These are phyloP conservation scores for Cheilosia variabilis DNA, from an alignment of 2,888 invertebrate species.

Conservation along the genomic window DNA sequence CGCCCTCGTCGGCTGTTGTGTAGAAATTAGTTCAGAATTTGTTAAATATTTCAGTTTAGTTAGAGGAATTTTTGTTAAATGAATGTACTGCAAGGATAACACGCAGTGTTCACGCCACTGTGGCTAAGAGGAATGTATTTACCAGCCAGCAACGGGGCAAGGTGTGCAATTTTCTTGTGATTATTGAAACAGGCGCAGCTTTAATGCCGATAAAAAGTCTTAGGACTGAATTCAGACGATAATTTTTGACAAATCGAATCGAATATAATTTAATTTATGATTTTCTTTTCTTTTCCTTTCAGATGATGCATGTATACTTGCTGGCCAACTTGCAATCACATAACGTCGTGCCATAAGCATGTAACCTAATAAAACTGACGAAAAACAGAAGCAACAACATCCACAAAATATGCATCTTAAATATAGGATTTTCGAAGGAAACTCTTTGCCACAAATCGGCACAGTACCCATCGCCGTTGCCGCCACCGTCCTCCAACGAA, in stretches of 20 bases:
- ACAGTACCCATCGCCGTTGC: constrained; percentile 18
- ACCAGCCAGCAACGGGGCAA: no score
- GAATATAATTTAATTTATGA: not conserved
- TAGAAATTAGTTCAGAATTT: no score
- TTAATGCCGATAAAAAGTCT: no score
- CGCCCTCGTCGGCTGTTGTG: not conserved
- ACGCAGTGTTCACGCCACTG: no score
- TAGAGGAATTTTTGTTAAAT: no score
- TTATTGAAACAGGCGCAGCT: no score
- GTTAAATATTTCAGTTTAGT: no score
- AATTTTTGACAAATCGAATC: not conserved
- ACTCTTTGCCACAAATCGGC: constrained; percentile 69
- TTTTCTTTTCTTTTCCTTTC: constrained; percentile 8
- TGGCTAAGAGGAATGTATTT: no score
- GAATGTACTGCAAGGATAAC: no score
- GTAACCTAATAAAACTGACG: constrained; percentile 21
- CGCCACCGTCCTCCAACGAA: constrained; percentile 38
- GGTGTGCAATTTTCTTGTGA: no score
- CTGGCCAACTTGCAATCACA: constrained; percentile 1
- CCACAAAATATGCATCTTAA: constrained; percentile 67
- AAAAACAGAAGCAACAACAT: constrained; percentile 12
- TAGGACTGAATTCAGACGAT: not conserved
- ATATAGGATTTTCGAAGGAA: constrained; percentile 53
- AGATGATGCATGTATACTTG: constrained; percentile 12
- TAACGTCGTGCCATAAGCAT: constrained; percentile 12